phyloP scores from a whole-genome alignment of 2,888 invertebrate species.

The Lapara coniferarum region DNA sequence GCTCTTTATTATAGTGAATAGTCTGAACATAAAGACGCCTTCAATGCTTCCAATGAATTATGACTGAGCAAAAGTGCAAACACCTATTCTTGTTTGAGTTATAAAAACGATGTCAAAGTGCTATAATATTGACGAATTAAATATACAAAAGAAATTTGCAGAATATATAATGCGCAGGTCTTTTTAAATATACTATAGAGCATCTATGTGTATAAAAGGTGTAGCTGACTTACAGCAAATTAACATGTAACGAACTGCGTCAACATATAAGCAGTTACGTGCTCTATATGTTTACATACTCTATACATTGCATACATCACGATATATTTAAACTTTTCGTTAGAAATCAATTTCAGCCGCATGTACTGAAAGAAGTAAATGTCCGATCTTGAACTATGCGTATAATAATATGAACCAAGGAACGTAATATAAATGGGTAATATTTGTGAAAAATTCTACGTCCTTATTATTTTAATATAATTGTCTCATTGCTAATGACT shows the following conservation, averaged over 20 bases:
- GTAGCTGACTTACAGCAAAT: conserved; percentile 27
- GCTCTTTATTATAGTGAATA: background rate
- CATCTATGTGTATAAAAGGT: conserved; percentile 4
- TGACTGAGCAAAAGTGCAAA: conserved; percentile 1
- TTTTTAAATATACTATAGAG: background rate
- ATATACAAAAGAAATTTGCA: background rate
- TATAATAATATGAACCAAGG: background rate
- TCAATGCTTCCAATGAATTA: conserved; percentile 1
- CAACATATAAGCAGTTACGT: conserved; percentile 26
- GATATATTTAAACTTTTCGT: background rate
- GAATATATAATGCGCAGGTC: background rate
- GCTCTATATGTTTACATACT: conserved; percentile 26
- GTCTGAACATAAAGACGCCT: conserved; percentile 5
- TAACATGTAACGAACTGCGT: conserved; percentile 33
- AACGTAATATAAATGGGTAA: too few relatives aligned
- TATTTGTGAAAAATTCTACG: too few relatives aligned
- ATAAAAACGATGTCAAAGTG: conserved; percentile 14
- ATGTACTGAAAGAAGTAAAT: background rate
- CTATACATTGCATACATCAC: conserved; percentile 2
- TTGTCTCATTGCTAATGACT: too few relatives aligned
- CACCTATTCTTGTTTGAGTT: background rate
- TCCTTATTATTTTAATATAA: too few relatives aligned
- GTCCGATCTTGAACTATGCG: background rate
- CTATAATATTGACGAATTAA: background rate
- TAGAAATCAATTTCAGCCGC: background rate